These are phyloP conservation scores for Spondyliosoma cantharus DNA, from an alignment of 2,797 vertebrate genomes.

Conservation along the genomic window DNA sequence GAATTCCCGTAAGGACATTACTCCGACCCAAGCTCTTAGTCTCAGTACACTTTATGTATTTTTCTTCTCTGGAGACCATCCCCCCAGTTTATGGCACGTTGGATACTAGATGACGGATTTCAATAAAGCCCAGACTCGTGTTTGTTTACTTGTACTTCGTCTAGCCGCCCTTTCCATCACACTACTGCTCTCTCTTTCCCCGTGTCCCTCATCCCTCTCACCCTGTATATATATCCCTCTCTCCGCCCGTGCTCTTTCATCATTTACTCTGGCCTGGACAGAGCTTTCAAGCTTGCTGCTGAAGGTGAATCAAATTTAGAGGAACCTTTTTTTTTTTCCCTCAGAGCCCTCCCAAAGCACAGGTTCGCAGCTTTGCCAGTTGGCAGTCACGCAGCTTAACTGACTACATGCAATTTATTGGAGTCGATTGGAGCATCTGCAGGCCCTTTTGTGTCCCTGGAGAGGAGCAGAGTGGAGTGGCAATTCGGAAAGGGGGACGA, in stretches of 20 bases:
- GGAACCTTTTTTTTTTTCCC: slow-evolving; percentile 19
- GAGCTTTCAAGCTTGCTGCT: slow-evolving; percentile 49
- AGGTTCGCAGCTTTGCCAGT: slow-evolving; percentile 64
- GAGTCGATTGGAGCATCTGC: slow-evolving; percentile 78
- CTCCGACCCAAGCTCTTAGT: slow-evolving; percentile 26
- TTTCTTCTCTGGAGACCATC: slow-evolving; percentile 31
- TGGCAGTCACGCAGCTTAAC: slow-evolving; percentile 70
- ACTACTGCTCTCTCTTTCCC: slow-evolving; percentile 5
- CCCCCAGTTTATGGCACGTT: slow-evolving; percentile 42
- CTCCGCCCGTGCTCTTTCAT: slow-evolving; percentile 49
- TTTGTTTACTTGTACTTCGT: slow-evolving; percentile 60
- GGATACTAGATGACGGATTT: slow-evolving; percentile 39
- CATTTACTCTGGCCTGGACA: slow-evolving; percentile 63
- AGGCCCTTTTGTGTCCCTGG: slow-evolving; percentile 68
- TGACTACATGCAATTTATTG: slow-evolving; percentile 76
- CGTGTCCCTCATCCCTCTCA: slow-evolving; percentile 7
- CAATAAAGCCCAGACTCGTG: slow-evolving; percentile 37
- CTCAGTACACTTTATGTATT: slow-evolving; percentile 22
- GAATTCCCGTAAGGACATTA: slow-evolving; percentile 34
- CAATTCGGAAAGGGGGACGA: slow-evolving; percentile 42
- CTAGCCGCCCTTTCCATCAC: slow-evolving; percentile 41
- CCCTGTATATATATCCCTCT: slow-evolving; percentile 13
- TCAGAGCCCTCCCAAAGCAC: slow-evolving; percentile 52
- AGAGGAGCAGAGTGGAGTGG: slow-evolving; percentile 69
- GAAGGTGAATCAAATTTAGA: slow-evolving; percentile 76